Base-by-base conservation (phyloP, 1,140 invertebrate species). In the Conopomorpha cramerella region DNA sequence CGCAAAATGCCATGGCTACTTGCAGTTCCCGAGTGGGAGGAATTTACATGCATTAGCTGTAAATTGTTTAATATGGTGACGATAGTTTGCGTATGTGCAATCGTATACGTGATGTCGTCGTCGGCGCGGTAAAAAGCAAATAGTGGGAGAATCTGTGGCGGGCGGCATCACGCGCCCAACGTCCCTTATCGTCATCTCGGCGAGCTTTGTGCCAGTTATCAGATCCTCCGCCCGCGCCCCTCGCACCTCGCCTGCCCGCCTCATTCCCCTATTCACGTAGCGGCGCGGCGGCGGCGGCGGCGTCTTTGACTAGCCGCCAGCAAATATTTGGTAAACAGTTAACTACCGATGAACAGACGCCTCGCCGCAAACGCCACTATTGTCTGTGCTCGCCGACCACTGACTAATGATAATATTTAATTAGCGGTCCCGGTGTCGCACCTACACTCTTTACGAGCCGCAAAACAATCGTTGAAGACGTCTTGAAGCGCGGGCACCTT, bases 341-440 rank as follows among this genome's bases (percentile, higher is more conserved):
- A 71, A 63, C 55, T 57, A 64, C 55, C 61, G 53, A 64, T 62
- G 56, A 72, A 48, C 61, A 58, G 55, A 55, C 46, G 42, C 50
- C 4, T 7, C 13, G 30, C 16, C 30, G 13, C 30, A 14, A 17
- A 14, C 30, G 46, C 55, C 40, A 40, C 46, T 37, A 68, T 70
- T 71, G 66, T 67, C 57, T 64, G 50, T 58, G 40, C 46, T 39
- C 40, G 49, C 51, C 53, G 64, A 52, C n/a, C n/a, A n/a, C 50
- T 70, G 45, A 43, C 51, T 39, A 58, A 49, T 66, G 62, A 64
- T 66, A 70, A 73, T 73, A 68, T 73, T 71, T 73, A 71, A 73
- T 73, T 68, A 73, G 64, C 57, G 58, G 46, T 48, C 43, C 46
- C 49, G 53, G 43, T 63, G 62, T 70, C 58, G 55, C 66, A 67